A percentile compares a stretch with the other conserved stretches of the same genome.
These are phyloP conservation scores for Uria aalge DNA, from an alignment of 2,113 vertebrate species.

Conservation along the genomic window DNA sequence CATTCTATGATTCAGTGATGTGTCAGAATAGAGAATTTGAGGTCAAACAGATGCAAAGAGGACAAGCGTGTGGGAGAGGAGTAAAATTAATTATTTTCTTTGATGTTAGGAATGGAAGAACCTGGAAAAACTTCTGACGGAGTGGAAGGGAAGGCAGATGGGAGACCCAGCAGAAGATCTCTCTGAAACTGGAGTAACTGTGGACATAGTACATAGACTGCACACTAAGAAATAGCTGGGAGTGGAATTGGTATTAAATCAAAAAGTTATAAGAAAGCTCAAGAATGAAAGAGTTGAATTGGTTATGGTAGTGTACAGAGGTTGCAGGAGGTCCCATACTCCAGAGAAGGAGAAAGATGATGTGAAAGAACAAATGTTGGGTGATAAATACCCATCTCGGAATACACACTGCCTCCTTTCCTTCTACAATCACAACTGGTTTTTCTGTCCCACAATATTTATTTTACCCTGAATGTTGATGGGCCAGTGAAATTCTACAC, in stretches of 20 bases:
- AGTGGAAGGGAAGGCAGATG: not conserved
- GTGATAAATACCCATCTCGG: not conserved
- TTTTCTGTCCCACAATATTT: not conserved
- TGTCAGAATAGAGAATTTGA: not conserved
- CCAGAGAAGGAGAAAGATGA: not conserved
- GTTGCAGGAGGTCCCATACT: not conserved
- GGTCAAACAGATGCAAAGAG: not conserved
- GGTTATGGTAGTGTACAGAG: not conserved
- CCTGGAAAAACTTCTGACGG: not conserved
- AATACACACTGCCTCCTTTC: not conserved
- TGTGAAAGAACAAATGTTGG: not conserved
- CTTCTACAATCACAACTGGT: not conserved
- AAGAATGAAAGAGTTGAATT: not conserved
- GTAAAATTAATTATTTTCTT: not conserved
- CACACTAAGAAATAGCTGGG: not conserved
- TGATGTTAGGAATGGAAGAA: not conserved
- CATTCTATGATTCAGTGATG: not conserved
- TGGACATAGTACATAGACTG: not conserved
- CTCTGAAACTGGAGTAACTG: not conserved
- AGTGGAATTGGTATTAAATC: not conserved
- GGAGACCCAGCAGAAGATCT: not conserved
- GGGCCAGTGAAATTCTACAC: constrained; percentile 41
- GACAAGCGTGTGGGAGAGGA: not conserved
- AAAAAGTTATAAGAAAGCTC: not conserved
- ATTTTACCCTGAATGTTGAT: not conserved